Base-by-base conservation (phyloP, 2,888 invertebrate genomes). In the Sepiola atlantica region DNA sequence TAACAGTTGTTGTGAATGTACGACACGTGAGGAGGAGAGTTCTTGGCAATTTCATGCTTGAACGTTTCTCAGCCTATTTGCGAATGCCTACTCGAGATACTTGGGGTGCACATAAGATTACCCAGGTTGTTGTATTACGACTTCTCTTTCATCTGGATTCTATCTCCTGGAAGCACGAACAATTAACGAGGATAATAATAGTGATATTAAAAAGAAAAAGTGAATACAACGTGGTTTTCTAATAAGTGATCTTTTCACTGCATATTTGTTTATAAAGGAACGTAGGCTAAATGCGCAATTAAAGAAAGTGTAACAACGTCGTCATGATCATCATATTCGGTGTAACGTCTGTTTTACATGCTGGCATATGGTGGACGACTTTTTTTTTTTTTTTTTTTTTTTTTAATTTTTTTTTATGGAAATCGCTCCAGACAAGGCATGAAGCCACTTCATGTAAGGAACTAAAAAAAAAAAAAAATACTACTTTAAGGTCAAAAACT, bases 1-100 rank as follows among this genome's bases (percentile, higher is more conserved):
- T 77, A 77, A 77, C 77, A 77, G 77, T 77, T 77, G 77, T 77
- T 77, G 77, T 77, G n/a, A 77, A 77, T 77, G 77, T 77, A 77
- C 77, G 16, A n/a, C 77, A 77, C 32, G 77, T 77, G 77, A 77
- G n/a, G 77, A 77, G n/a, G 77, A 77, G 77, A 77, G 77, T 77
- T 77, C 77, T 77, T 77, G 77, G n/a, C 77, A 77, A 77, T 77
- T 77, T 77, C 77, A 77, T 77, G 77, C 77, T n/a, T 77, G 77
- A 77, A 77, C n/a, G n/a, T 77, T 77, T 77, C 77, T 77, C 32
- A n/a, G 32, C n/a, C 77, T 77, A 77, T 28, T n/a, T 77, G n/a
- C n/a, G 32, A 77, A 77, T 77, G 77, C 77, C 77, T 77, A 77
- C 77, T 77, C 77, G 32, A 77, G n/a, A 18, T n/a, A 77, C 77